Percentiles rank a stretch among this genome's conserved stretches.
Evolutionary conservation across 1,140 invertebrate genomes (phyloP).

Genomic region (roundworm (Caenorhabditis elegans)): DNA sequence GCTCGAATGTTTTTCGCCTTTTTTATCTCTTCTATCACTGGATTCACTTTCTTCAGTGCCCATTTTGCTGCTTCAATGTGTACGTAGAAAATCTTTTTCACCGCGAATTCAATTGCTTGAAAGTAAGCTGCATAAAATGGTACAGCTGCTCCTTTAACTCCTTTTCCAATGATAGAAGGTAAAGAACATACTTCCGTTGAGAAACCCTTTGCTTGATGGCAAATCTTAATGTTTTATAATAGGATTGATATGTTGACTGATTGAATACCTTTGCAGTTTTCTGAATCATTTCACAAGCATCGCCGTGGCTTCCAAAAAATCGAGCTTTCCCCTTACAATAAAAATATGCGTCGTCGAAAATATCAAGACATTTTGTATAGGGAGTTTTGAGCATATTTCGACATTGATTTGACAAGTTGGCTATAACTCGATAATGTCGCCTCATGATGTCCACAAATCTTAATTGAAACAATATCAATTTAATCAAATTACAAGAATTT

Average conservation of each 20-base stretch:
- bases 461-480: not conserved
- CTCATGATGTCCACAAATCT: slow-evolving; percentile 32
- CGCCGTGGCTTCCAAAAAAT: slow-evolving; percentile 9
- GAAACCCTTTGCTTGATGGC: not conserved
- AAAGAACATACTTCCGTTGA: slow-evolving; percentile 6
- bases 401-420: slow-evolving; percentile 22
- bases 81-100: slow-evolving; percentile 3
- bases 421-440: not conserved
- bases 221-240: not conserved
- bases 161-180: slow-evolving; percentile 1
- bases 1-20: slow-evolving; percentile 1
- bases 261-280: not conserved
- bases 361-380: slow-evolving; percentile 27
- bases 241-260: not conserved
- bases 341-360: slow-evolving; percentile 32
- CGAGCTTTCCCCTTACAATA: slow-evolving; percentile 10
- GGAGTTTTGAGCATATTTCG: not conserved
- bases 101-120: not conserved
- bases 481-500: not conserved
- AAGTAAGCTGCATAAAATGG: slow-evolving; percentile 11
- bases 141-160: slow-evolving; percentile 29
- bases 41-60: slow-evolving; percentile 6
- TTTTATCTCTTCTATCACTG: not conserved
- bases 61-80: slow-evolving; percentile 14
- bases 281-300: not conserved